Percentiles rank a stretch among this genome's conserved stretches.
Conservation (phyloP, 2,797 vertebrate species). For the Brachyrhaphis roseni region DNA sequence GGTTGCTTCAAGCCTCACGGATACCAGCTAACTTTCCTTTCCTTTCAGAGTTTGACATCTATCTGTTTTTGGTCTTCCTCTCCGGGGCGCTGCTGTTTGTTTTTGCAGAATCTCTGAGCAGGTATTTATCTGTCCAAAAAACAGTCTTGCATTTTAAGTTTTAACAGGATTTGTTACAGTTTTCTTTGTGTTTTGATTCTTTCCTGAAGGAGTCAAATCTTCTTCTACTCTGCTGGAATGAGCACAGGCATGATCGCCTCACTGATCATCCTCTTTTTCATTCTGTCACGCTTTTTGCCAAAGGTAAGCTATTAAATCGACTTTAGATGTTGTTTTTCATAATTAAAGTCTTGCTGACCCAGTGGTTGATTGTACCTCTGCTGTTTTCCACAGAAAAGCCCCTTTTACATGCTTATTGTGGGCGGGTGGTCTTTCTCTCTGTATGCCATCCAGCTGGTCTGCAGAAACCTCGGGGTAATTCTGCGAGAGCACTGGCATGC, state of each 20-base stretch:
- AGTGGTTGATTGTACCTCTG: conserved; percentile 1
- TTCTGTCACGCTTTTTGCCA: conserved; percentile 89
- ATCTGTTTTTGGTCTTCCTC: conserved; percentile 89
- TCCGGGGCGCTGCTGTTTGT: conserved; percentile 86
- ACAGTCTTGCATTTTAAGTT: neutral
- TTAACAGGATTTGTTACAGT: neutral
- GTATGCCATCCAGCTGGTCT: conserved; percentile 92
- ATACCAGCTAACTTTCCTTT: conserved; percentile 6
- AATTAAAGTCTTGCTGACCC: neutral
- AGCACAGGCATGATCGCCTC: conserved; percentile 92
- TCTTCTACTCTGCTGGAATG: conserved; percentile 94
- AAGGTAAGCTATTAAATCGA: conserved; percentile 78
- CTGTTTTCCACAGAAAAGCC: conserved; percentile 85
- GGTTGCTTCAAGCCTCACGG: neutral
- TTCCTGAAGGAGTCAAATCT: conserved; percentile 87
- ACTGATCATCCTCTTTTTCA: conserved; percentile 88
- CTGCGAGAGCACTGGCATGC: conserved; percentile 90
- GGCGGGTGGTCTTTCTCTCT: conserved; percentile 96
- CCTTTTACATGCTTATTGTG: conserved; percentile 89
- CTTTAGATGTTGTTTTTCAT: neutral
- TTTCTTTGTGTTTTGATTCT: neutral
- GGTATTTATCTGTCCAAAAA: conserved; percentile 73
- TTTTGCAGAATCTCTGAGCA: conserved; percentile 90
- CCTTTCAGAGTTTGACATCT: conserved; percentile 89
- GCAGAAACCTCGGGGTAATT: conserved; percentile 89